Evolutionary conservation across 2,888 invertebrate genomes (phyloP).

Genomic region (Eubasilissa splendida): DNA sequence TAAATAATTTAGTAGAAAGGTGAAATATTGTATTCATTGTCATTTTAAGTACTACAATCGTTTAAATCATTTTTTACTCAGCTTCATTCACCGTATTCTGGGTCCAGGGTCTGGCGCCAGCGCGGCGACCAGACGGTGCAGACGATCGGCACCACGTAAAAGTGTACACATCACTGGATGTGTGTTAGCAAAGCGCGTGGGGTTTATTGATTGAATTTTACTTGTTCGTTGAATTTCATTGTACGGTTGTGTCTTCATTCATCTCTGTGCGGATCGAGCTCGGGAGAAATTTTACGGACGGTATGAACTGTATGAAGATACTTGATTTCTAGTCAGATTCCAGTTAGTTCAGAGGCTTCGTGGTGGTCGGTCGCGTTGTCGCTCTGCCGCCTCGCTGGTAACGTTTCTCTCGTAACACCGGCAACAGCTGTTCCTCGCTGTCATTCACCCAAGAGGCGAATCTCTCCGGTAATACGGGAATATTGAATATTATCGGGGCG

Average conservation of each 20-base stretch:
- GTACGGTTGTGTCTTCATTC: not conserved
- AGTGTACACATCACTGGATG: too few relatives aligned
- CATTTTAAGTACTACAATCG: not conserved
- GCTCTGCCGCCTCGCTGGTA: not conserved
- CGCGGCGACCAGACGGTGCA: not conserved
- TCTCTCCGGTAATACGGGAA: not conserved
- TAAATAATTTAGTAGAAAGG: not conserved
- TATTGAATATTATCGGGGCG: not conserved
- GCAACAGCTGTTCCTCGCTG: conserved; percentile 30
- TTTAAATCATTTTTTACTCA: conserved; percentile 1
- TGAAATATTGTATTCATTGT: not conserved
- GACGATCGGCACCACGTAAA: not conserved
- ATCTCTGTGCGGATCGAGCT: not conserved
- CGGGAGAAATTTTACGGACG: conserved; percentile 4
- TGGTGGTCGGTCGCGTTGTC: not conserved
- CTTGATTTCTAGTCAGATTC: conserved; percentile 6
- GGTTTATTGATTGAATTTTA: not conserved
- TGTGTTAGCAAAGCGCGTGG: not conserved
- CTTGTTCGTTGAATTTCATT: not conserved
- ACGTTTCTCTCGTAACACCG: conserved; percentile 15
- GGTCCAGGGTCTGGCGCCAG: conserved; percentile 5
- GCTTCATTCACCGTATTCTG: not conserved
- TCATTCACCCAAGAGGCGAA: not conserved
- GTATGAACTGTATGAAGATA: not conserved
- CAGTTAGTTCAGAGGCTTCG: not conserved